Percentiles rank a stretch among this genome's conserved stretches.
These are phyloP conservation scores for Halocynthia aurantium DNA, from an alignment of 23 tunicate genomes.

Conservation along the genomic window DNA sequence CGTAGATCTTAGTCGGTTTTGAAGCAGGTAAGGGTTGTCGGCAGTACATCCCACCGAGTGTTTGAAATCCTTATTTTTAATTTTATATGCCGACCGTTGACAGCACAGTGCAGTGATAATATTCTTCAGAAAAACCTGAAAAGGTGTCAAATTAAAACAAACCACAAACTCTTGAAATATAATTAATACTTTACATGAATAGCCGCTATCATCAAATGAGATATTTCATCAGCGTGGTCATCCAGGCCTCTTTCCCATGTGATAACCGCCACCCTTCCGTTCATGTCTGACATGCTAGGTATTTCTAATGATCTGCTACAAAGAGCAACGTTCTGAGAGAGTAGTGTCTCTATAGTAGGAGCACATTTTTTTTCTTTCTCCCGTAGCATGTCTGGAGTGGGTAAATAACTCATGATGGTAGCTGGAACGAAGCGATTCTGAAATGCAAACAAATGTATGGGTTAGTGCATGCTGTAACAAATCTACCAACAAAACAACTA, in stretches of 20 bases:
- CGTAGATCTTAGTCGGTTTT: background rate
- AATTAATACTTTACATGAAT: conserved; percentile 32
- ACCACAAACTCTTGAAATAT: background rate
- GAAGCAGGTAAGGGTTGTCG: conserved; percentile 44
- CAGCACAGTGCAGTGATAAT: conserved; percentile 51
- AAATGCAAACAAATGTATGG: no score
- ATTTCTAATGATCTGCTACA: conserved; percentile 43
- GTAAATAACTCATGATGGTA: background rate
- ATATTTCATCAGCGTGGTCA: conserved; percentile 54
- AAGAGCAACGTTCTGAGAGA: conserved; percentile 7
- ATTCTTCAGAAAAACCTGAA: conserved; percentile 57
- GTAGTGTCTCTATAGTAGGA: background rate
- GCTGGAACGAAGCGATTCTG: conserved; percentile 51
- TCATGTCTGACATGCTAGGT: conserved; percentile 53
- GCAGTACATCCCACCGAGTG: conserved; percentile 56
- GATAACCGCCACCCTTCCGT: conserved; percentile 43
- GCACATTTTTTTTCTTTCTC: no score
- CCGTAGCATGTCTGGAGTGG: background rate
- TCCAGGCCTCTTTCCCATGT: conserved; percentile 82
- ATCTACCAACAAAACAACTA: no score
- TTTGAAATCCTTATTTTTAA: conserved; percentile 9
- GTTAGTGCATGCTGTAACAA: no score
- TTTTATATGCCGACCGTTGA: conserved; percentile 52
- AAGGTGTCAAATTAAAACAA: background rate
- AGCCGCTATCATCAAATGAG: conserved; percentile 38